Evolutionary conservation across 2,888 invertebrate genomes (phyloP), one percentile per base, ranked within the genome.

Genomic region (Aphelenchoides bicaudatus): DNA sequence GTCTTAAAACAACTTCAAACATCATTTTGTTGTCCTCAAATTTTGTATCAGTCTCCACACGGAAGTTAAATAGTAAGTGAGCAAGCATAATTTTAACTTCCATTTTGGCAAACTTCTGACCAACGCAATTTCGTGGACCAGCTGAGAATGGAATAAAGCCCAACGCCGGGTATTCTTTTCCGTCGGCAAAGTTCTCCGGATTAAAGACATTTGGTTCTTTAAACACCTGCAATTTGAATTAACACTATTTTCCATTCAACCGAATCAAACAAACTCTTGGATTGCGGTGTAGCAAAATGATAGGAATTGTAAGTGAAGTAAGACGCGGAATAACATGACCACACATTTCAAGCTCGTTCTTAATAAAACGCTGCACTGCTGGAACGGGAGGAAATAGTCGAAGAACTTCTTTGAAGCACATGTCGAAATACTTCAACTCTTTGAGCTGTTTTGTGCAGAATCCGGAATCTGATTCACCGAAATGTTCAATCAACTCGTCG

Each of bases 161-260:
- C 16, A 19, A n/a, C 46, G 58, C 69, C 16, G 75, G 74, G 21
- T 73, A 58, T 61, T 80, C 81, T 48, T 80, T 68, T 30, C 38
- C 52, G 13, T 49, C 49, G 2, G 19, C 52, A 30, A 51, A 51
- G 21, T 39, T 21, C 57, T 81, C 80, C 1, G 82, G 82, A 51
- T 81, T 73, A 66, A 79, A 82, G 25, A 39, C 19, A n/a, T 23
- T 16, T 8, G 51, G 53, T 16, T 53, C 2, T 4, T 19, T 16
- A 30, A 53, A 53, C 2, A 28, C 27, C 53, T 53, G 23, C 16
- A 43, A 10, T 8, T 6, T 21, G 25, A n/a, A 19, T n/a, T 21
- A 25, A 19, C 8, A 21, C 8, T 8, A 21, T 43, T 6, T 10
- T 43, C 8, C 8, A 10, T 8, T 6, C 6, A 43, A 21, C 23